A percentile compares a stretch with the other conserved stretches of the same genome.
phyloP scores from a whole-genome alignment of 2,113 vertebrate genomes.

The Lepus americanus region DNA sequence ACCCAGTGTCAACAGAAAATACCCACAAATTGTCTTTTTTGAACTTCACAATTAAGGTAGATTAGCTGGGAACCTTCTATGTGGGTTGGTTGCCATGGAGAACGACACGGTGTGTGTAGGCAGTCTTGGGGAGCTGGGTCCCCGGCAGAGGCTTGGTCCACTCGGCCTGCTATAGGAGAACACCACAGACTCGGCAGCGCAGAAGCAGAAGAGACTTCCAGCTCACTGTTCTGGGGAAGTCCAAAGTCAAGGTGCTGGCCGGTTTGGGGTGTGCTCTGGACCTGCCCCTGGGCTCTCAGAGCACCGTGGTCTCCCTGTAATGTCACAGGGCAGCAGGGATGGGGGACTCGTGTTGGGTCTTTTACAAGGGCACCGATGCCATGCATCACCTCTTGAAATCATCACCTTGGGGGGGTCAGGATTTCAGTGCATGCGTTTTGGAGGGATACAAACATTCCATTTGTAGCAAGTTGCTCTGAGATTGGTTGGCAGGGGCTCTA shows the following conservation, averaged over 20 bases:
- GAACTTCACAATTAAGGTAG: neutral
- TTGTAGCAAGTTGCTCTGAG: neutral
- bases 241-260: neutral
- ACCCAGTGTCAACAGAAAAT: neutral
- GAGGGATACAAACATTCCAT: neutral
- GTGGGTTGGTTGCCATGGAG: neutral
- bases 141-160: neutral
- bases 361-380: neutral
- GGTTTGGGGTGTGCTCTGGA: neutral
- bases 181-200: neutral
- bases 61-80: neutral
- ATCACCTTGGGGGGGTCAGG: neutral
- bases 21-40: slow-evolving; percentile 10
- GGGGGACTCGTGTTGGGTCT: neutral
- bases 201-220: neutral
- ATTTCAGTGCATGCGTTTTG: neutral
- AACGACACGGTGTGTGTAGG: neutral
- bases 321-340: neutral
- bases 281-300: neutral
- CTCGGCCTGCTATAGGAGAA: neutral
- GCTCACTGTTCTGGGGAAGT: neutral
- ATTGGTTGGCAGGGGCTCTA: neutral
- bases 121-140: neutral
- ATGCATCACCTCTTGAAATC: no score
- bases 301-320: neutral